These are phyloP conservation scores for Bembecia ichneumoniformis DNA, from an alignment of 2,888 invertebrate genomes.

Conservation along the genomic window DNA sequence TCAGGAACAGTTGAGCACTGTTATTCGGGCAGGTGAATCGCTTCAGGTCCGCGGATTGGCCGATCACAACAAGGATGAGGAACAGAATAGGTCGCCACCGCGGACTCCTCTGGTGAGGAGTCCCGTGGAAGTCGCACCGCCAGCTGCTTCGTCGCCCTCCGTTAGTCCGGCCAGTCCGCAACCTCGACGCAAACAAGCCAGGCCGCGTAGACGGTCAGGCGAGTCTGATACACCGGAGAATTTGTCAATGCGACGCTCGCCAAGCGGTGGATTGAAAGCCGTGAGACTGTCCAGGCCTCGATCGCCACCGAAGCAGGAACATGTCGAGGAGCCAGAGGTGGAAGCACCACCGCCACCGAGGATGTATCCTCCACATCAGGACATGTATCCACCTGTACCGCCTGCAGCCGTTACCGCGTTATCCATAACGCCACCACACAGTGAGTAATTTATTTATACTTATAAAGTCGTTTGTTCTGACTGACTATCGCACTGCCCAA, in stretches of 20 bases:
- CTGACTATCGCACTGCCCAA: too few species aligned
- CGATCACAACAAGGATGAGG: constrained; percentile 71
- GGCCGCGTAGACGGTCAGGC: constrained; percentile 87
- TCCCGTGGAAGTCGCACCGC: constrained; percentile 57
- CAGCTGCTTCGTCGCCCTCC: constrained; percentile 58
- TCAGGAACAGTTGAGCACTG: constrained; percentile 84
- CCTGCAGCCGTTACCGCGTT: constrained; percentile 80
- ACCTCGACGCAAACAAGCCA: constrained; percentile 87
- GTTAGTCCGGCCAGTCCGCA: constrained; percentile 81
- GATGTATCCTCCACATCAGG: constrained; percentile 70
- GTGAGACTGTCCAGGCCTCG: constrained; percentile 54
- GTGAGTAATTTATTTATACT: constrained; percentile 60
- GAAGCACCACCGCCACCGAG: constrained; percentile 72
- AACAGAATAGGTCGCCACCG: constrained; percentile 47
- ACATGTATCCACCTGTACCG: constrained; percentile 80
- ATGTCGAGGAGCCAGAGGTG: constrained; percentile 47
- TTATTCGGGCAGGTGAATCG: constrained; percentile 90
- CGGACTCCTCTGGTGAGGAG: constrained; percentile 51
- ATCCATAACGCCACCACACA: constrained; percentile 86
- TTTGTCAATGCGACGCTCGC: constrained; percentile 73
- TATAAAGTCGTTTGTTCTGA: neutral
- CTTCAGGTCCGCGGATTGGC: constrained; percentile 87
- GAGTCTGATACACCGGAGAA: constrained; percentile 76
- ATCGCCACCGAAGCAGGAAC: constrained; percentile 54
- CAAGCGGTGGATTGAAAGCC: constrained; percentile 49